Conservation (phyloP, 2,113 vertebrate species). For the Perca schrenkii region DNA sequence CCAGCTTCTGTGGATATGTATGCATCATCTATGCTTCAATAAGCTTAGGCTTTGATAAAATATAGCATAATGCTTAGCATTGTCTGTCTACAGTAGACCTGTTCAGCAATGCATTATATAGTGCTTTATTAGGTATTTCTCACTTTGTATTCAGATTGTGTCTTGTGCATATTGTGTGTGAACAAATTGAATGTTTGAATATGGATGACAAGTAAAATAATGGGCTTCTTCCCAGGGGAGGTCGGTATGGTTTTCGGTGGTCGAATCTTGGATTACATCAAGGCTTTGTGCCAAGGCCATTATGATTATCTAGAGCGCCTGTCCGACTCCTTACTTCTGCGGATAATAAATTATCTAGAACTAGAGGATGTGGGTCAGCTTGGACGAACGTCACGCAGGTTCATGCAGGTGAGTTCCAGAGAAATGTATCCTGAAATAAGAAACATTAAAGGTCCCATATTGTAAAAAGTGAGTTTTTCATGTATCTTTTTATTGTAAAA, state of each 20-base stretch:
- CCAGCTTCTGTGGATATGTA: too few species aligned
- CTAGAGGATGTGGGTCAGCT: constrained; percentile 88
- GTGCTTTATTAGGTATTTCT: background rate
- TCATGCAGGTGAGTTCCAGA: constrained; percentile 81
- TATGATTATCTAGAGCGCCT: constrained; percentile 88
- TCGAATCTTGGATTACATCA: constrained; percentile 81
- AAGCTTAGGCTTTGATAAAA: background rate
- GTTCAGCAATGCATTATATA: background rate
- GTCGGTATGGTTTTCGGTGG: constrained; percentile 84
- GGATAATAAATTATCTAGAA: constrained; percentile 87
- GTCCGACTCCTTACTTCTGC: constrained; percentile 85
- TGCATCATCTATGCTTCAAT: background rate
- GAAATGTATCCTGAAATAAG: background rate
- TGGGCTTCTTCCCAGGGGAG: constrained; percentile 76
- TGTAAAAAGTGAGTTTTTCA: too few species aligned
- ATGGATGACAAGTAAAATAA: background rate
- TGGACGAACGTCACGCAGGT: constrained; percentile 83
- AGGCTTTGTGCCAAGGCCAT: constrained; percentile 85
- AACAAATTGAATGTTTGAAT: constrained; percentile 8
- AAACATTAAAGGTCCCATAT: background rate
- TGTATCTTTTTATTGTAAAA: too few species aligned
- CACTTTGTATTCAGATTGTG: background rate
- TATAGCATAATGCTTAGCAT: background rate
- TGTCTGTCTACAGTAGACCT: background rate
- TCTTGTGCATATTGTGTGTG: constrained; percentile 3